phyloP scores from a whole-genome alignment of 2,113 vertebrate genomes.

The Bos indicus region DNA sequence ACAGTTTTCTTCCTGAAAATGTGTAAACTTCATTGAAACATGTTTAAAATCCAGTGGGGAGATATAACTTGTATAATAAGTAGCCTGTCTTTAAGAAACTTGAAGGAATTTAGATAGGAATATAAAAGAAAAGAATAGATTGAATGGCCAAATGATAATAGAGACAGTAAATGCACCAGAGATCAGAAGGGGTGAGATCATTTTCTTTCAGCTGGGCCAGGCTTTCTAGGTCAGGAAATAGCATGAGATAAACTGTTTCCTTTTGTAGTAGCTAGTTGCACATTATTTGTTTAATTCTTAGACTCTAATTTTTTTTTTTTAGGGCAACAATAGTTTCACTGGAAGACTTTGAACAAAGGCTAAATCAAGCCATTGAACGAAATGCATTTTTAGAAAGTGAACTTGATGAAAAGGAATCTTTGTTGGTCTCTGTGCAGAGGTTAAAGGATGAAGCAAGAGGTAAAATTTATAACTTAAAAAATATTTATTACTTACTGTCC shows the following conservation, averaged over 20 bases:
- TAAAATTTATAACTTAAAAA: constrained; percentile 70
- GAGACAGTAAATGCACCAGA: background rate
- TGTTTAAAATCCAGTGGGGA: background rate
- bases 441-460: constrained; percentile 99
- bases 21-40: background rate
- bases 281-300: constrained; percentile 42
- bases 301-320: constrained; percentile 44
- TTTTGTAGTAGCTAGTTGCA: constrained; percentile 36
- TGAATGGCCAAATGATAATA: background rate
- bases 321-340: constrained; percentile 98
- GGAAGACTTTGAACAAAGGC: constrained; percentile 97
- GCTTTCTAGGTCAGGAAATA: constrained; percentile 20
- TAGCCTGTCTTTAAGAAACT: background rate
- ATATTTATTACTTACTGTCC: background rate
- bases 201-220: background rate
- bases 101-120: background rate
- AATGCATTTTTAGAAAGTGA: constrained; percentile 99
- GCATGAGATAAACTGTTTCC: background rate
- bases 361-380: constrained; percentile 98
- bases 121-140: background rate
- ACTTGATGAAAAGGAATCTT: constrained; percentile 97
- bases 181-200: background rate
- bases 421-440: constrained; percentile 96
- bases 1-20: background rate
- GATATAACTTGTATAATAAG: background rate